Base-by-base conservation (phyloP, 2,797 vertebrate genomes). In the Cygnus olor region DNA sequence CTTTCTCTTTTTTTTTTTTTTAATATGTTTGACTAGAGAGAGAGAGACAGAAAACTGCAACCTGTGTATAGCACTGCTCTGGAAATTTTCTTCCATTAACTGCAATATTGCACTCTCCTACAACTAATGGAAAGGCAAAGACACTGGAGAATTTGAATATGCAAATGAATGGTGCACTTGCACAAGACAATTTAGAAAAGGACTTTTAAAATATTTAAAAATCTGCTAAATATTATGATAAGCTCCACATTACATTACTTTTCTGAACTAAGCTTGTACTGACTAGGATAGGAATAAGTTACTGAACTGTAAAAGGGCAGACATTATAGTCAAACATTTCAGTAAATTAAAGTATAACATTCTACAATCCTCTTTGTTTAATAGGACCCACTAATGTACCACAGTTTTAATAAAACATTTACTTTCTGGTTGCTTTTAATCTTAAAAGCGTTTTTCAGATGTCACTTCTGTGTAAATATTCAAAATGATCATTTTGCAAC, bases 391-490 rank as follows among this genome's bases (percentile, higher is more conserved):
- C 64, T 77, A 93, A 86, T 34, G 51, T 49, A 86, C 54, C 68
- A 82, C 56, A 32, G 54, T 88, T 93, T 90, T 57, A 88, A 79
- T 95, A 84, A 93, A 94, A 58, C 73, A 76, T 93, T 95, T 89
- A 88, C 92, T 95, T 93, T 72, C 70, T 72, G 42, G 79, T 91
- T 88, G 47, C 51, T 94, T 85, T 96, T 95, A 95, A 94, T 96
- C 81, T 77, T 82, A 70, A n/a, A 64, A 96, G 44, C 69, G 56
- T 40, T 93, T 94, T 36, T 44, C 58, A 91, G 76, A 27, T 57
- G 51, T 18, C 19, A 5, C 76, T 78, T 60, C 70, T 38, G 34
- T 53, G 64, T 28, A 66, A 95, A 90, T 79, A 70, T 6, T 80
- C 88, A 54, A 86, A 88, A 76, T 19, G 30, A 91, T 90, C 38